Percentiles rank a stretch among this genome's conserved stretches.
Conservation (phyloP, 2,113 vertebrate genomes). For the Leptocoma aspasia region DNA sequence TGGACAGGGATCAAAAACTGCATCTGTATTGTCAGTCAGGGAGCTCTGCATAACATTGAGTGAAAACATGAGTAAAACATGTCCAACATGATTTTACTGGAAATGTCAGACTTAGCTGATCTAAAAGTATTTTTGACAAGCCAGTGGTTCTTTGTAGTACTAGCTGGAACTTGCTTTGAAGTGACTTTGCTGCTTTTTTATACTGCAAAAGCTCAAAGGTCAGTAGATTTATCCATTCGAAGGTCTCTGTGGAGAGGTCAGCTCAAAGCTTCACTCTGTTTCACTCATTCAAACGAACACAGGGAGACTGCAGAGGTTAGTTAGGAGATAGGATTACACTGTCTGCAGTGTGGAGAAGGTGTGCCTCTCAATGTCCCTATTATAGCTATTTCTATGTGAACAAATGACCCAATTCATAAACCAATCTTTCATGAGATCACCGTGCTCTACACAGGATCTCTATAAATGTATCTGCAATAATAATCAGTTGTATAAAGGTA, state of each 20-base stretch:
- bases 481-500: background rate
- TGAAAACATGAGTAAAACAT: background rate
- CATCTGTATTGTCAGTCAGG: background rate
- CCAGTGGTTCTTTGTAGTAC: slow-evolving; percentile 19
- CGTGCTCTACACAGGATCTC: background rate
- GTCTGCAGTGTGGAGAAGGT: slow-evolving; percentile 40
- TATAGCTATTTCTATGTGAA: slow-evolving; percentile 20
- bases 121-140: slow-evolving; percentile 29
- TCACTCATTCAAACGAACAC: background rate
- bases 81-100: background rate
- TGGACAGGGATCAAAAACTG: background rate
- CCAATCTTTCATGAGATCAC: background rate
- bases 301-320: background rate
- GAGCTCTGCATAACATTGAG: background rate
- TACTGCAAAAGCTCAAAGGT: slow-evolving; percentile 54
- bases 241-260: slow-evolving; percentile 38
- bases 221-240: slow-evolving; percentile 45
- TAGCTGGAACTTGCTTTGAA: slow-evolving; percentile 50
- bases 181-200: slow-evolving; percentile 42
- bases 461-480: background rate
- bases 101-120: slow-evolving; percentile 12
- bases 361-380: slow-evolving; percentile 26
- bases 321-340: slow-evolving; percentile 50
- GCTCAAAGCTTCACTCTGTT: slow-evolving; percentile 61
- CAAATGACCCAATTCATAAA: slow-evolving; percentile 17